phyloP scores from a whole-genome alignment of 2,888 invertebrate species.

The Carabus problematicus region DNA sequence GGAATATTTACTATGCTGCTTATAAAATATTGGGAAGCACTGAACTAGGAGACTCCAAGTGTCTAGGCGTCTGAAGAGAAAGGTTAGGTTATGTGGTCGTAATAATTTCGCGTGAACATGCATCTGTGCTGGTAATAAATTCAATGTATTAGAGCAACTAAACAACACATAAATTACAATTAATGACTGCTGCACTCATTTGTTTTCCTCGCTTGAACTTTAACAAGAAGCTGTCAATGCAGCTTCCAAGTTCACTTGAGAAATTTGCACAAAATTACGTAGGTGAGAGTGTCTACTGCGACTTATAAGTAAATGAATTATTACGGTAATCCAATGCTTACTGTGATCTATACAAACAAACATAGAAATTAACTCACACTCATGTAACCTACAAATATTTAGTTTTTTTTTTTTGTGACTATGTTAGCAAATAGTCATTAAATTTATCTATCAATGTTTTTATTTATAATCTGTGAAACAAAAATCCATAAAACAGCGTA shows the following conservation, averaged over 20 bases:
- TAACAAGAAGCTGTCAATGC: slow-evolving; percentile 7
- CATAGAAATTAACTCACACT: not conserved
- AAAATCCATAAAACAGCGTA: too few relatives aligned
- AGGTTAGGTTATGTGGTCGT: slow-evolving; percentile 1
- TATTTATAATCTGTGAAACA: too few relatives aligned
- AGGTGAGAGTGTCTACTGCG: not conserved
- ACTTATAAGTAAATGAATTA: not conserved
- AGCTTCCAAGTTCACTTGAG: not conserved
- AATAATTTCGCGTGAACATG: not conserved
- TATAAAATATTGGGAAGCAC: too few relatives aligned
- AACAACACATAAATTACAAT: slow-evolving; percentile 20
- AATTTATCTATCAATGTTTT: too few relatives aligned
- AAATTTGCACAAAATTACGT: slow-evolving; percentile 1
- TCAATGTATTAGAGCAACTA: slow-evolving; percentile 12
- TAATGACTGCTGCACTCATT: slow-evolving; percentile 8
- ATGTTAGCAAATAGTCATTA: not conserved
- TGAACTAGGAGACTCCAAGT: too few relatives aligned
- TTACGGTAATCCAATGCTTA: not conserved
- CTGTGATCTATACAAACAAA: slow-evolving; percentile 1
- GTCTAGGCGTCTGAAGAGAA: slow-evolving; percentile 1
- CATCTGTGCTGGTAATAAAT: slow-evolving; percentile 8
- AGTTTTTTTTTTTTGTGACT: not conserved
- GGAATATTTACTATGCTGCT: not conserved
- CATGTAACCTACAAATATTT: not conserved
- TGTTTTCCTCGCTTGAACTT: slow-evolving; percentile 1